A percentile compares a stretch with the other conserved stretches of the same genome.
phyloP scores from a whole-genome alignment of 2,888 invertebrate species.

The Teinopalpus imperialis region DNA sequence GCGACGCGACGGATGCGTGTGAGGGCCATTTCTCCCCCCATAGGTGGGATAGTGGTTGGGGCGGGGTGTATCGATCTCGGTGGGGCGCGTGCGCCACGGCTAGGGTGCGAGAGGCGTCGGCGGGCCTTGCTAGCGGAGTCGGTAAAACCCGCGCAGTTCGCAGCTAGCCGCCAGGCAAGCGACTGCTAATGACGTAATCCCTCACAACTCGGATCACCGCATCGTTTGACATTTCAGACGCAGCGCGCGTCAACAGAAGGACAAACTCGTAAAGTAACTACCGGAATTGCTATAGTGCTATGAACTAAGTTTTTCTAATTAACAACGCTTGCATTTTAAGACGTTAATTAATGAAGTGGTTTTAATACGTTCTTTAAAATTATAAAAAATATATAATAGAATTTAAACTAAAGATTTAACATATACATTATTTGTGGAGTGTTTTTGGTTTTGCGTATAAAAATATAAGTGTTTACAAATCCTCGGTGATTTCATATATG shows the following conservation, averaged over 20 bases:
- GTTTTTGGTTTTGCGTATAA: slow-evolving; percentile 36
- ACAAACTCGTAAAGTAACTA: slow-evolving; percentile 60
- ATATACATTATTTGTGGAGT: not conserved
- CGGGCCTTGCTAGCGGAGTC: slow-evolving; percentile 47
- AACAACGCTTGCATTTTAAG: slow-evolving; percentile 25
- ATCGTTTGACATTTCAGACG: slow-evolving; percentile 61
- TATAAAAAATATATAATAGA: too few relatives aligned
- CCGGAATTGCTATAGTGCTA: slow-evolving; percentile 68
- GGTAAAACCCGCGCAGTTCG: slow-evolving; percentile 66
- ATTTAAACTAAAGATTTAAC: not conserved
- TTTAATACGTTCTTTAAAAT: slow-evolving; percentile 1
- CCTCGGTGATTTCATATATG: slow-evolving; percentile 68
- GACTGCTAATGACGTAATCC: slow-evolving; percentile 48
- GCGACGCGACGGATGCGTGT: slow-evolving; percentile 44
- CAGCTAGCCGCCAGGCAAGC: slow-evolving; percentile 71
- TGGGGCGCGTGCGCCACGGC: slow-evolving; percentile 71
- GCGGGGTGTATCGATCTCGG: slow-evolving; percentile 77
- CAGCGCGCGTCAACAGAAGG: slow-evolving; percentile 65
- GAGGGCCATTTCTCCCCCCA: slow-evolving; percentile 46
- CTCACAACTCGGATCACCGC: slow-evolving; percentile 38
- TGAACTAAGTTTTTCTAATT: slow-evolving; percentile 32
- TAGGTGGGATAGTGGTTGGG: slow-evolving; percentile 60
- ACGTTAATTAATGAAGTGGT: not conserved
- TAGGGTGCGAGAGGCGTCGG: slow-evolving; percentile 52
- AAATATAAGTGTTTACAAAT: slow-evolving; percentile 44